Evolutionary conservation across 2,797 vertebrate genomes (phyloP).

Genomic region (Clarias pachynema): DNA sequence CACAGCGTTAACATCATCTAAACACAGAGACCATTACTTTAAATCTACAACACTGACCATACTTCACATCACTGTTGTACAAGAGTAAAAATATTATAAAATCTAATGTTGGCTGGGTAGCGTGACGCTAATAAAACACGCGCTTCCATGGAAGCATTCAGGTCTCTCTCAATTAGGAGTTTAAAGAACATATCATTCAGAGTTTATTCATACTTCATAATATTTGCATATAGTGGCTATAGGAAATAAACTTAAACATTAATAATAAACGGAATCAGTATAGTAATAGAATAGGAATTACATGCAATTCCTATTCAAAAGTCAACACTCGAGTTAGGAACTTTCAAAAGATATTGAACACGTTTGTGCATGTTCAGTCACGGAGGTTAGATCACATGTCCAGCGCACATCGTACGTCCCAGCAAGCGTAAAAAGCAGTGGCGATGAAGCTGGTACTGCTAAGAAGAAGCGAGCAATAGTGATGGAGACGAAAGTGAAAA

Average conservation of each 20-base stretch:
- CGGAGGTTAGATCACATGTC: no score
- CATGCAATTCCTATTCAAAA: no score
- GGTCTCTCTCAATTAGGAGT: neutral
- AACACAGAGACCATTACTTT: no score
- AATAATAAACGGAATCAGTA: neutral
- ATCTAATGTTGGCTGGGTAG: neutral
- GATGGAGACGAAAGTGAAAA: no score
- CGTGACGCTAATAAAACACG: neutral
- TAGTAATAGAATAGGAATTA: neutral
- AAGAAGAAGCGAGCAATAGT: no score
- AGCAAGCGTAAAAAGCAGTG: no score
- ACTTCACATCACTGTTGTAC: neutral
- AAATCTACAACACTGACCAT: neutral
- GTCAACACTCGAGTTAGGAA: no score
- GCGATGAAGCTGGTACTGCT: no score
- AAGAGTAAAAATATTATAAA: neutral
- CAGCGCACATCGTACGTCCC: no score
- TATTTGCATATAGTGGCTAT: neutral
- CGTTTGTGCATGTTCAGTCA: no score
- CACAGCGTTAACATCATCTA: neutral
- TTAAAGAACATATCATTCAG: neutral
- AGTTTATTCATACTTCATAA: neutral
- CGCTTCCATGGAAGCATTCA: neutral
- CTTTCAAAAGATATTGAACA: no score
- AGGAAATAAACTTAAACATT: neutral